These are phyloP conservation scores for Protula sp. DNA, from an alignment of 2,888 invertebrate genomes.

Conservation along the genomic window DNA sequence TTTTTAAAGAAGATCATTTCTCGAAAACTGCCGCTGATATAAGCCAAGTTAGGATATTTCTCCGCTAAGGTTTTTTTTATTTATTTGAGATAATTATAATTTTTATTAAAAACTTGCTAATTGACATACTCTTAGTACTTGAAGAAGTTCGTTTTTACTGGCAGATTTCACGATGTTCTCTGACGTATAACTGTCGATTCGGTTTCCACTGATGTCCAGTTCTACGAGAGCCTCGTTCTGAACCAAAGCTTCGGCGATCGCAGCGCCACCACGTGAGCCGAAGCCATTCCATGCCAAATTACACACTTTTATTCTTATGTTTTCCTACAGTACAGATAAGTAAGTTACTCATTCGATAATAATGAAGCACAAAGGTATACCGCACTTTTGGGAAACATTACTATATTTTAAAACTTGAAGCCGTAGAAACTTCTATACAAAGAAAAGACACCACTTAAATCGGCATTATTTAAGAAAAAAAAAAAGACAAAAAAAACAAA, in stretches of 20 bases:
- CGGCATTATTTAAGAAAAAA: background rate
- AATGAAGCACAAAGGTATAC: too few species aligned
- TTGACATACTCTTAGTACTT: background rate
- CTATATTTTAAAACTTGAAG: too few species aligned
- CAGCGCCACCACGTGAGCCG: slow-evolving; percentile 45
- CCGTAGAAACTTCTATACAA: background rate
- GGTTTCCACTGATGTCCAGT: slow-evolving; percentile 48
- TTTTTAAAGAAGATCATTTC: too few species aligned
- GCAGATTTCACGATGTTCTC: slow-evolving; percentile 35
- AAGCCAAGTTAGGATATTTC: too few species aligned
- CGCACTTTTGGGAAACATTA: too few species aligned
- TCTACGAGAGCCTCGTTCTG: slow-evolving; percentile 44
- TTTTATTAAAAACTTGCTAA: background rate
- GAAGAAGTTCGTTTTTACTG: background rate
- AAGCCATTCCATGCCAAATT: slow-evolving; percentile 52
- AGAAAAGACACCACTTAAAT: background rate
- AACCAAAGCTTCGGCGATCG: slow-evolving; percentile 45
- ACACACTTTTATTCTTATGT: slow-evolving; percentile 44
- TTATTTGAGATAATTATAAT: too few species aligned
- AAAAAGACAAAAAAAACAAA: background rate
- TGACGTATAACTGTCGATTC: slow-evolving; percentile 41
- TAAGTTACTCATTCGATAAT: too few species aligned
- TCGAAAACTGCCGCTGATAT: too few species aligned
- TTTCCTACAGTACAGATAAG: slow-evolving; percentile 39
- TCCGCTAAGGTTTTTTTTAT: too few species aligned